These are phyloP conservation scores for Microtus californicus DNA, from an alignment of 2,797 vertebrate genomes.

Conservation along the genomic window DNA sequence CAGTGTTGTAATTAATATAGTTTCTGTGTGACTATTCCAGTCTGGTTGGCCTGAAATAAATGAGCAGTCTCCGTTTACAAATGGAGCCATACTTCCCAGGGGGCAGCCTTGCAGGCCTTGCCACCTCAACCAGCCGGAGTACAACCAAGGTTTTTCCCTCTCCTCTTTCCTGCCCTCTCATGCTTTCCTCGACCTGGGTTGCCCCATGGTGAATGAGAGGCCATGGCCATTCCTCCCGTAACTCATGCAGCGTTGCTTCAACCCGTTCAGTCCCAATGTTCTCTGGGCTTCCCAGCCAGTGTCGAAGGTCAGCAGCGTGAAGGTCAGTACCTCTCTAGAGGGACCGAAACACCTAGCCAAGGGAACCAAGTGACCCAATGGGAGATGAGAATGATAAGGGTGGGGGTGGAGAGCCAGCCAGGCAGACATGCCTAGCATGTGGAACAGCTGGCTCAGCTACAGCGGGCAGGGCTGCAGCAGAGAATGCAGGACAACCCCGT, in stretches of 20 bases:
- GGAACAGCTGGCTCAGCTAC: neutral
- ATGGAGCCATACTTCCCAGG: neutral
- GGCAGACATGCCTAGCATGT: neutral
- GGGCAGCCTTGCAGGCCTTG: neutral
- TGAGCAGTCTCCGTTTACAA: no score
- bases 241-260: fast-evolving
- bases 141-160: neutral
- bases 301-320: neutral
- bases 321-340: neutral
- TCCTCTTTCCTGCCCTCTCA: neutral
- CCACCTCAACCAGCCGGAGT: neutral
- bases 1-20: no score
- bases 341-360: neutral
- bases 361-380: neutral
- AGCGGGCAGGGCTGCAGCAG: neutral
- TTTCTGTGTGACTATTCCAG: no score
- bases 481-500: neutral
- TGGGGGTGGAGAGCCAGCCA: neutral
- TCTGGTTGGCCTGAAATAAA: no score
- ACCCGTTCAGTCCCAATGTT: neutral
- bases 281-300: neutral
- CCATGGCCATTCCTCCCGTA: neutral
- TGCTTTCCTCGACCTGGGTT: neutral
- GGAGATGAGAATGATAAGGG: neutral
- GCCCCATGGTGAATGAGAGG: neutral